Conservation (phyloP, 2,888 invertebrate species). For the Eupithecia subfuscata region DNA sequence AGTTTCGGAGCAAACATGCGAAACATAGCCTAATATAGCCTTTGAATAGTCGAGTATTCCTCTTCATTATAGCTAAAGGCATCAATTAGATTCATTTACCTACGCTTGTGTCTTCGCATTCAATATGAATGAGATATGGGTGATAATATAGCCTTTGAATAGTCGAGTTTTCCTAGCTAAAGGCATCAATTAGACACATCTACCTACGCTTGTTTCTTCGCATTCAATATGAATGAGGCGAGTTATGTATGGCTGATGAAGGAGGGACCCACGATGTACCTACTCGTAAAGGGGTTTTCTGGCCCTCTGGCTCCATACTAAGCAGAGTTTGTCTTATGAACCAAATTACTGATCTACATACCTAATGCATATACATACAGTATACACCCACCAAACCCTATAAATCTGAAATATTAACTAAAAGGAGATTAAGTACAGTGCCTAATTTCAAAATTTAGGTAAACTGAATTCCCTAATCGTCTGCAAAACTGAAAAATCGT, state of each 20-base stretch:
- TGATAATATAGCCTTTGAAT: slow-evolving; percentile 14
- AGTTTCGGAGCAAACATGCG: slow-evolving; percentile 33
- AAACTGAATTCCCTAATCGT: neutral
- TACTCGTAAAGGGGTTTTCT: neutral
- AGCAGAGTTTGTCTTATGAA: neutral
- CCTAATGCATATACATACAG: neutral
- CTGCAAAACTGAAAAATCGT: slow-evolving; percentile 11
- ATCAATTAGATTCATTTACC: slow-evolving; percentile 29
- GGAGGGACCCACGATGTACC: neutral
- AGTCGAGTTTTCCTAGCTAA: slow-evolving; percentile 29
- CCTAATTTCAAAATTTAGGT: neutral
- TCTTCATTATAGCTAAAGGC: slow-evolving; percentile 25
- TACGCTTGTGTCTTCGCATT: slow-evolving; percentile 30
- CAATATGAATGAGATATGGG: no score
- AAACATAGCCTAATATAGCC: slow-evolving; percentile 20
- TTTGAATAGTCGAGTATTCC: slow-evolving; percentile 30
- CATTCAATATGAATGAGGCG: slow-evolving; percentile 37
- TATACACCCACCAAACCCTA: neutral
- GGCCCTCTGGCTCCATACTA: neutral
- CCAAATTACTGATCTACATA: neutral
- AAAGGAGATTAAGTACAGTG: neutral
- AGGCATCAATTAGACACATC: slow-evolving; percentile 5
- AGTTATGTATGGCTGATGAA: neutral
- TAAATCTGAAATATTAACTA: neutral
- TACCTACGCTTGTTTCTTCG: slow-evolving; percentile 28